Conservation (phyloP, 2,113 vertebrate species). For the Pterocles burchelli region DNA sequence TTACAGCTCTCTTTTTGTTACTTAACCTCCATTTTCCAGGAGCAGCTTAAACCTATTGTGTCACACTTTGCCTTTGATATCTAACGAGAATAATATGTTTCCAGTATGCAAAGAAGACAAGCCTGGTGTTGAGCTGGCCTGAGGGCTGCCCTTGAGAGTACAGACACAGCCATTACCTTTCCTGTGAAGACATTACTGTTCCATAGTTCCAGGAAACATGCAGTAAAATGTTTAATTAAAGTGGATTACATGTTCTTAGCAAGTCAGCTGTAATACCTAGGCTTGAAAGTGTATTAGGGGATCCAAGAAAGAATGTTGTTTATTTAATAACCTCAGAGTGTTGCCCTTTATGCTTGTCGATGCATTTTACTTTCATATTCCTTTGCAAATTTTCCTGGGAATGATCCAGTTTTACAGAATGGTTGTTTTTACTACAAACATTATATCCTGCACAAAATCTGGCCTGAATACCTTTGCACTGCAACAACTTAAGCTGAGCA, state of each 20-base stretch:
- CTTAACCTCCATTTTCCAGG: constrained; percentile 34
- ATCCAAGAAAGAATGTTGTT: not conserved
- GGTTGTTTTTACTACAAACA: not conserved
- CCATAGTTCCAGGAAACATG: constrained; percentile 8
- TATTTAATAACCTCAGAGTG: not conserved
- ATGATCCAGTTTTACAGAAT: not conserved
- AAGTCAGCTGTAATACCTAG: constrained; percentile 28
- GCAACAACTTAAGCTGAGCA: not conserved
- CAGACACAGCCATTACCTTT: constrained; percentile 25
- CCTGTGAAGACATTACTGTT: constrained; percentile 14
- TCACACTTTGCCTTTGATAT: not conserved
- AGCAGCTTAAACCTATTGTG: not conserved
- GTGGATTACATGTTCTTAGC: constrained; percentile 39
- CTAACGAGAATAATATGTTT: constrained; percentile 35
- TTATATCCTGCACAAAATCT: not conserved
- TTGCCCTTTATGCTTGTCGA: not conserved
- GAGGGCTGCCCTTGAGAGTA: constrained; percentile 37
- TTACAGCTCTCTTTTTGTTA: not conserved
- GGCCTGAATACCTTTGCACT: not conserved
- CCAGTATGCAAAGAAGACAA: not conserved
- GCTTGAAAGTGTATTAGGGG: not conserved
- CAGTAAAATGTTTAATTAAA: constrained; percentile 54
- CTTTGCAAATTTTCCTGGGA: constrained; percentile 18
- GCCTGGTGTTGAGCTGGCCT: not conserved
- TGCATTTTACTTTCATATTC: constrained; percentile 6